These are phyloP conservation scores for Ochotona curzoniae DNA, from an alignment of 2,113 vertebrate species.

Conservation along the genomic window DNA sequence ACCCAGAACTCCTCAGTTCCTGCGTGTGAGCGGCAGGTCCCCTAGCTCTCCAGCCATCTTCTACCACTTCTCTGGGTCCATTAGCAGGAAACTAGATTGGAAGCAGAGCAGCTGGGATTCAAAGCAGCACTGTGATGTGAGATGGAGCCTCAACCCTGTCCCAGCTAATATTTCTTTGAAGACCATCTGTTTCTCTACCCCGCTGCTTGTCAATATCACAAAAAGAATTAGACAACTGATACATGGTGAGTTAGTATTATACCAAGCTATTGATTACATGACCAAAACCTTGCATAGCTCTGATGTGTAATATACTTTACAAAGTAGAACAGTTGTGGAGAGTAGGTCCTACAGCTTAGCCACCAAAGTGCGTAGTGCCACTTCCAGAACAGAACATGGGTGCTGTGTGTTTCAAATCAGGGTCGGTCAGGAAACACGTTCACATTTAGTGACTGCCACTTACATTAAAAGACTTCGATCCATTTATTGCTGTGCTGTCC, in stretches of 20 bases:
- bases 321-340: not conserved
- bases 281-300: not conserved
- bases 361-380: not conserved
- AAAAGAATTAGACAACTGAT: not conserved
- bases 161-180: slow-evolving; percentile 49
- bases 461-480: slow-evolving; percentile 60
- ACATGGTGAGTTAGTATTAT: not conserved
- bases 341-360: not conserved
- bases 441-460: slow-evolving; percentile 5
- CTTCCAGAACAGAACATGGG: not conserved
- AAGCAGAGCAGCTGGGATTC: no score
- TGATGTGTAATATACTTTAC: not conserved
- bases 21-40: no score
- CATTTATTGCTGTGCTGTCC: slow-evolving; percentile 52
- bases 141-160: no score
- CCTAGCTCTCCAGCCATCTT: no score
- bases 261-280: not conserved
- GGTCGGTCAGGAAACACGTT: not conserved
- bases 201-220: not conserved
- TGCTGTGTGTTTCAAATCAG: not conserved
- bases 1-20: no score
- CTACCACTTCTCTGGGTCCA: no score
- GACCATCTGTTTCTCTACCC: not conserved
- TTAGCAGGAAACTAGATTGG: no score
- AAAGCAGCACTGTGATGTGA: no score